These are phyloP conservation scores for Coregonus ussuriensis DNA, from an alignment of 2,797 vertebrate species.

Conservation along the genomic window DNA sequence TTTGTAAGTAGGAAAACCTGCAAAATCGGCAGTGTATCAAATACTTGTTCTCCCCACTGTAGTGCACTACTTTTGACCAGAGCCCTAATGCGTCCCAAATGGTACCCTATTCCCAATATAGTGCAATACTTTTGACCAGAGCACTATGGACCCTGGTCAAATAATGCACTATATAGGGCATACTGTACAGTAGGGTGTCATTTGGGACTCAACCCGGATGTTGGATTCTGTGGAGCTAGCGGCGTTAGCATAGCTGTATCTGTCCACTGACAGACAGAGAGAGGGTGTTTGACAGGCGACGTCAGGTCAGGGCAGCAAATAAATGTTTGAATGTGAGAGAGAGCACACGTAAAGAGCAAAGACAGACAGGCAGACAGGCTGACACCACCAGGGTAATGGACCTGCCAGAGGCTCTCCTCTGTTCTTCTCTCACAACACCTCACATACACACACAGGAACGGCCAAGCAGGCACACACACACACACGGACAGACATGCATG, in stretches of 20 bases:
- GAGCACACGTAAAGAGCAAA: conserved; percentile 58
- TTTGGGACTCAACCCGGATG: neutral
- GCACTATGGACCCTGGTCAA: neutral
- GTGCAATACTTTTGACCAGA: neutral
- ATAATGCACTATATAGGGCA: neutral
- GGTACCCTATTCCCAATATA: neutral
- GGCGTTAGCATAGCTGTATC: conserved; percentile 48
- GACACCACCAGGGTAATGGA: conserved; percentile 71
- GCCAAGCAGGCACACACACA: conserved; percentile 28
- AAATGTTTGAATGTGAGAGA: conserved; percentile 71
- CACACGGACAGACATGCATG: conserved; percentile 26
- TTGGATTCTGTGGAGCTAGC: conserved; percentile 11
- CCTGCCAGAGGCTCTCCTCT: conserved; percentile 60
- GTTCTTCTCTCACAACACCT: conserved; percentile 39
- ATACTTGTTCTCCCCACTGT: no score
- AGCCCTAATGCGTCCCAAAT: neutral
- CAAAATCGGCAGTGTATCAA: no score
- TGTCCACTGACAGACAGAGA: conserved; percentile 54
- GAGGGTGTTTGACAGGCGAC: conserved; percentile 58
- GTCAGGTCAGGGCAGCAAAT: conserved; percentile 67
- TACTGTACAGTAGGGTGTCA: neutral
- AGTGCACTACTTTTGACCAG: neutral
- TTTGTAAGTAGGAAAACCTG: no score
- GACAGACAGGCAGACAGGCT: conserved; percentile 59
- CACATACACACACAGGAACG: conserved; percentile 23